A percentile compares a stretch with the other conserved stretches of the same genome.
These are phyloP conservation scores for Coregonus ussuriensis DNA, from an alignment of 2,797 vertebrate genomes.

Conservation along the genomic window DNA sequence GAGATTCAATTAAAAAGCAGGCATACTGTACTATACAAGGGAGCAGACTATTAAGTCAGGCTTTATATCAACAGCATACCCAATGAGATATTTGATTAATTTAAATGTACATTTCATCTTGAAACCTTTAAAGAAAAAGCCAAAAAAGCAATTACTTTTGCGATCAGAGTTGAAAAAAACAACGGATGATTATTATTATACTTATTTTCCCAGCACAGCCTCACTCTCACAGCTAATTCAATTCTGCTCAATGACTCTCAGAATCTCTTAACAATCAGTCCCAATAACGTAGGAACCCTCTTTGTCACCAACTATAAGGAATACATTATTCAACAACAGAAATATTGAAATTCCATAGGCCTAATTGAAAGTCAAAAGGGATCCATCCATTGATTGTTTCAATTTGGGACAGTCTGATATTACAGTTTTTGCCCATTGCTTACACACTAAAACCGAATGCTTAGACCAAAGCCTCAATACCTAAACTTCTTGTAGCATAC, in stretches of 20 bases:
- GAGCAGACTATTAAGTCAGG: background rate
- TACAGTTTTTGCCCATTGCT: no score
- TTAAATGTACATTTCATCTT: slow-evolving; percentile 10
- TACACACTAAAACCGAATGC: no score
- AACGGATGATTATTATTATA: background rate
- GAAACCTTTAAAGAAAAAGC: slow-evolving; percentile 5
- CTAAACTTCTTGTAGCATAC: no score
- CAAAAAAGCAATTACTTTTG: slow-evolving; percentile 9
- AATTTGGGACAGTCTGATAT: background rate
- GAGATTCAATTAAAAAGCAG: background rate
- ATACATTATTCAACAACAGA: background rate
- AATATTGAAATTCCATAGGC: background rate
- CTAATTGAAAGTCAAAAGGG: background rate
- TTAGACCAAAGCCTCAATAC: no score
- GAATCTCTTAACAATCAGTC: background rate
- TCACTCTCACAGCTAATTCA: background rate
- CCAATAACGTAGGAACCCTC: background rate
- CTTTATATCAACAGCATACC: slow-evolving; percentile 4
- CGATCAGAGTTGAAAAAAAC: background rate
- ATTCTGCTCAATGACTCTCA: background rate
- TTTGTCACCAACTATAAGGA: background rate
- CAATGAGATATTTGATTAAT: background rate
- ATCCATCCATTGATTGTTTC: background rate
- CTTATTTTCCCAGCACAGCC: background rate
- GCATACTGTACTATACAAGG: background rate